A percentile compares a stretch with the other conserved stretches of the same genome.
Evolutionary conservation across 1,140 invertebrate species (phyloP).

Genomic region (Scaptomyza montana): DNA sequence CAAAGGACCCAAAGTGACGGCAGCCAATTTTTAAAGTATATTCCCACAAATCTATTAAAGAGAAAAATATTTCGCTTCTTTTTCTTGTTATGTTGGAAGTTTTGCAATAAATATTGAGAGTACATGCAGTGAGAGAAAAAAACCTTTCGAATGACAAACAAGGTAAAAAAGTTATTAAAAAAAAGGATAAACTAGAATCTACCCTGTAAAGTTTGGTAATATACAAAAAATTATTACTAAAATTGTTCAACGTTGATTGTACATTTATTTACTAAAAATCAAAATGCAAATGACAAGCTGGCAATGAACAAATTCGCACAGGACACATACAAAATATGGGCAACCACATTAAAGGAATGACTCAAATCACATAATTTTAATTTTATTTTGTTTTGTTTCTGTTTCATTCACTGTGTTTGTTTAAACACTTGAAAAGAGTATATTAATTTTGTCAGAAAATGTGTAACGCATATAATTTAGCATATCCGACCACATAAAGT

Average conservation of each 20-base stretch:
- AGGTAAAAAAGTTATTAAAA: not conserved
- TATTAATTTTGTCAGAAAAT: too few relatives aligned
- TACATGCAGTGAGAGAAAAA: slow-evolving; percentile 42
- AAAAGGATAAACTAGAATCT: not conserved
- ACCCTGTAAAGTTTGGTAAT: not conserved
- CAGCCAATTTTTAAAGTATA: not conserved
- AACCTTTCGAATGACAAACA: slow-evolving; percentile 15
- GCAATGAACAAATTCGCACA: slow-evolving; percentile 45
- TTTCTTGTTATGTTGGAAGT: slow-evolving; percentile 39
- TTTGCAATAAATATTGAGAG: slow-evolving; percentile 66
- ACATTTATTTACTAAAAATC: not conserved
- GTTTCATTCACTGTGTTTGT: slow-evolving; percentile 16
- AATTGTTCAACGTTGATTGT: too few relatives aligned
- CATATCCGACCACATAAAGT: too few relatives aligned
- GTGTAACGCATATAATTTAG: too few relatives aligned
- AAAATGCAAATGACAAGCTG: slow-evolving; percentile 20
- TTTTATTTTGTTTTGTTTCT: slow-evolving; percentile 21
- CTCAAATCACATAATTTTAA: slow-evolving; percentile 52
- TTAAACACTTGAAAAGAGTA: not conserved
- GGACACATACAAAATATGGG: slow-evolving; percentile 48
- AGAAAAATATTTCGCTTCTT: slow-evolving; percentile 12
- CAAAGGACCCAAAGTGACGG: slow-evolving; percentile 6
- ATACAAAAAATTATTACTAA: too few relatives aligned
- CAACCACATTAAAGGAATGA: too few relatives aligned
- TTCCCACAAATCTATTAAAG: not conserved